Evolutionary conservation across 2,797 vertebrate genomes (phyloP).

Genomic region (Anomalospiza imberbis): DNA sequence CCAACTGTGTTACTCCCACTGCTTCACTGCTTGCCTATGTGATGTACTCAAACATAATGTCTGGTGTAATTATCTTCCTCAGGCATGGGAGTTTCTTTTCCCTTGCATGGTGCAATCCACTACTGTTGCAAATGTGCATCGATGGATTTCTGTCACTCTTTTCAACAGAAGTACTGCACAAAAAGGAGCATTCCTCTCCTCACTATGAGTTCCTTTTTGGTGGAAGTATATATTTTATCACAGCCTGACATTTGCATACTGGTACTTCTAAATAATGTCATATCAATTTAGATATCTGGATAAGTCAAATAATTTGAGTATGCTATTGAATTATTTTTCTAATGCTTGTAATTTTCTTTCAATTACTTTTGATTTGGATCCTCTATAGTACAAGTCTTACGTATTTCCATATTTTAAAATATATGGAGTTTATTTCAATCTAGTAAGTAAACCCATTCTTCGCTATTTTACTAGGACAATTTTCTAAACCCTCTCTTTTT

Average conservation of each 20-base stretch:
- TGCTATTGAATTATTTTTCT: not conserved
- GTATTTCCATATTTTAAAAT: not conserved
- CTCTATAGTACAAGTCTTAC: not conserved
- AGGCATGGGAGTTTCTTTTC: slow-evolving; percentile 26
- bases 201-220: not conserved
- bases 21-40: slow-evolving; percentile 25
- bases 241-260: not conserved
- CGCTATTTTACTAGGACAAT: not conserved
- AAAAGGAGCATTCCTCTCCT: not conserved
- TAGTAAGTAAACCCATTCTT: not conserved
- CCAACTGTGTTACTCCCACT: slow-evolving; percentile 43
- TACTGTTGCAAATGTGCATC: not conserved
- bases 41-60: slow-evolving; percentile 52
- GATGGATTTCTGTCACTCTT: not conserved
- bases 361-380: not conserved
- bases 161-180: not conserved
- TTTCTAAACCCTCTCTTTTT: not conserved
- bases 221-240: not conserved
- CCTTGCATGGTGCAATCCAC: not conserved
- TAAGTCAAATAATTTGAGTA: not conserved
- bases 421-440: rapidly evolving
- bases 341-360: not conserved
- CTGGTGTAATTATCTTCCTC: slow-evolving; percentile 35
- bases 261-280: not conserved
- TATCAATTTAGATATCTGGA: not conserved